Percentiles rank a stretch among this genome's conserved stretches.
These are phyloP conservation scores for Glyphotaelius pellucidus DNA, from an alignment of 2,888 invertebrate genomes.

Conservation along the genomic window DNA sequence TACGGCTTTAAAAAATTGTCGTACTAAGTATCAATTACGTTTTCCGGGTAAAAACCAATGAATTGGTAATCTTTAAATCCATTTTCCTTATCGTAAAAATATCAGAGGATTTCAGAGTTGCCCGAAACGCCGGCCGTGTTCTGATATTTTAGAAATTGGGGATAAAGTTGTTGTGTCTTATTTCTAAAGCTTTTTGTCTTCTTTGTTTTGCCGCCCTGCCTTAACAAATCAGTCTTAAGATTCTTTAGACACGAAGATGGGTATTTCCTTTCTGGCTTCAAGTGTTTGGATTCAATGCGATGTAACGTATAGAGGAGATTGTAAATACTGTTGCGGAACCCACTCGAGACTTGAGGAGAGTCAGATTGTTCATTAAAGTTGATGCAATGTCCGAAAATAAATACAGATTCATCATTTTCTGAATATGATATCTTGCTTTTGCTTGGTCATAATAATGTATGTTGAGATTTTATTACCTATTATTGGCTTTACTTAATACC, in stretches of 20 bases:
- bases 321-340: conserved; percentile 3
- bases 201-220: conserved; percentile 8
- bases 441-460: background rate
- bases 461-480: background rate
- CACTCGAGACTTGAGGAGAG: conserved; percentile 20
- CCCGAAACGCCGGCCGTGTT: background rate
- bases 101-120: background rate
- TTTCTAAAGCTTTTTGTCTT: background rate
- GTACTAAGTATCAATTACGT: background rate
- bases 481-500: background rate
- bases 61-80: background rate
- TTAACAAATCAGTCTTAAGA: background rate
- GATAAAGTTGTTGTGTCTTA: background rate
- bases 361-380: background rate
- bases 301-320: background rate
- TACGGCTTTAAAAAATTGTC: background rate
- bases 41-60: background rate
- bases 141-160: background rate
- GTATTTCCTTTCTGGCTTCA: conserved; percentile 17
- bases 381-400: conserved; percentile 2
- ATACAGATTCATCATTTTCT: background rate
- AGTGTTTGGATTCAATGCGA: conserved; percentile 11
- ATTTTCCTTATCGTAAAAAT: background rate
- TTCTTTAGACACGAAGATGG: background rate
- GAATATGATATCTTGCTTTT: background rate